Percentiles rank a stretch among this genome's conserved stretches.
phyloP scores from a whole-genome alignment of 2,888 invertebrate genomes.

The Apantesis nais region DNA sequence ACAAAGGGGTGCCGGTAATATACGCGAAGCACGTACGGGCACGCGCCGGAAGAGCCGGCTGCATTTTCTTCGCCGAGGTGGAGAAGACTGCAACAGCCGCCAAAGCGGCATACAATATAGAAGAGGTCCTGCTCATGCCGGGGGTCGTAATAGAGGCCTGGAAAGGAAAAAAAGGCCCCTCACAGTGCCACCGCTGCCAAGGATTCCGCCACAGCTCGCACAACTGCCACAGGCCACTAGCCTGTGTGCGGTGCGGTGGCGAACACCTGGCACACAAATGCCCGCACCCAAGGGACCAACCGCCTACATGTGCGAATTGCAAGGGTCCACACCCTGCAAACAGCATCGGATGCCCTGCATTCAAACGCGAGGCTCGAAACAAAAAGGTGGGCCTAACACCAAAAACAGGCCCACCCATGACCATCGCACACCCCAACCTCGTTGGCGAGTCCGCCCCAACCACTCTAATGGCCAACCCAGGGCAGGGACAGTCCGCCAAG shows the following conservation, averaged over 20 bases:
- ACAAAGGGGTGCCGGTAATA: not conserved
- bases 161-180: too few relatives aligned
- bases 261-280: not conserved
- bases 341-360: not conserved
- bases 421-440: too few relatives aligned
- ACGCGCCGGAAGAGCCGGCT: not conserved
- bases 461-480: too few relatives aligned
- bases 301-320: not conserved
- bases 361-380: not conserved
- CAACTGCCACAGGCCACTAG: too few relatives aligned
- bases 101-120: too few relatives aligned
- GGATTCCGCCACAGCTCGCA: too few relatives aligned
- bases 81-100: not conserved
- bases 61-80: not conserved
- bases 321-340: not conserved
- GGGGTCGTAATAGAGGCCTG: too few relatives aligned
- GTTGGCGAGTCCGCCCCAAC: too few relatives aligned
- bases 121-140: too few relatives aligned
- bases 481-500: too few relatives aligned
- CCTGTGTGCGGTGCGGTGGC: not conserved
- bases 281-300: not conserved
- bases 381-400: not conserved
- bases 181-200: too few relatives aligned
- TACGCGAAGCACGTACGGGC: not conserved
- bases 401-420: not conserved